Conservation (phyloP, 2,113 vertebrate genomes). For the Diadophis punctatus region DNA sequence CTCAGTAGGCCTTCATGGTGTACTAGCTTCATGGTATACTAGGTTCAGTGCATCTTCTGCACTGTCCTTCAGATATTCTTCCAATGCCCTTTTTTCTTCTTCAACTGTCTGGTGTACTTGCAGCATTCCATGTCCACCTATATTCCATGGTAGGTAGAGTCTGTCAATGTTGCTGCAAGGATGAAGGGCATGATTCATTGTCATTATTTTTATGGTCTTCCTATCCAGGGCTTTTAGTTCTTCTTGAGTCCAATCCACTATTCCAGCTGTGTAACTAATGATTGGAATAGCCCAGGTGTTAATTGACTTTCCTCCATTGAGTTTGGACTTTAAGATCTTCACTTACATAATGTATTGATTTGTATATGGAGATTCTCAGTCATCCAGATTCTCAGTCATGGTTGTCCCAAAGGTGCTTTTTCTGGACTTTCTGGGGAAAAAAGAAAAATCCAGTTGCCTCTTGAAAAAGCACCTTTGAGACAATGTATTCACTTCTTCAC, state of each 20-base stretch:
- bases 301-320: neutral
- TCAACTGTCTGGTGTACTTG: neutral
- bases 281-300: neutral
- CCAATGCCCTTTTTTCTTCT: neutral
- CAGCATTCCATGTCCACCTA: neutral
- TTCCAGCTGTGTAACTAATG: neutral
- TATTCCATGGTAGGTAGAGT: neutral
- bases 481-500: neutral
- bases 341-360: neutral
- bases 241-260: neutral
- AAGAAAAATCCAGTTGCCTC: too few species aligned
- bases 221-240: neutral
- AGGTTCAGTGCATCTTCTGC: neutral
- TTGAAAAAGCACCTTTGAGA: too few species aligned
- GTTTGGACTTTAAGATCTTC: neutral
- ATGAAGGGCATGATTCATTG: neutral
- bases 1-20: neutral
- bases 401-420: too few species aligned
- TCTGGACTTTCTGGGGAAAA: too few species aligned
- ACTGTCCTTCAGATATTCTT: neutral
- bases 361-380: too few species aligned
- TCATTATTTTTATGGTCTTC: neutral
- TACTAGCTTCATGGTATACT: neutral
- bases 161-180: neutral
- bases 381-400: too few species aligned